Conservation (phyloP, 2,888 invertebrate species). For the Lissonota sp. region DNA sequence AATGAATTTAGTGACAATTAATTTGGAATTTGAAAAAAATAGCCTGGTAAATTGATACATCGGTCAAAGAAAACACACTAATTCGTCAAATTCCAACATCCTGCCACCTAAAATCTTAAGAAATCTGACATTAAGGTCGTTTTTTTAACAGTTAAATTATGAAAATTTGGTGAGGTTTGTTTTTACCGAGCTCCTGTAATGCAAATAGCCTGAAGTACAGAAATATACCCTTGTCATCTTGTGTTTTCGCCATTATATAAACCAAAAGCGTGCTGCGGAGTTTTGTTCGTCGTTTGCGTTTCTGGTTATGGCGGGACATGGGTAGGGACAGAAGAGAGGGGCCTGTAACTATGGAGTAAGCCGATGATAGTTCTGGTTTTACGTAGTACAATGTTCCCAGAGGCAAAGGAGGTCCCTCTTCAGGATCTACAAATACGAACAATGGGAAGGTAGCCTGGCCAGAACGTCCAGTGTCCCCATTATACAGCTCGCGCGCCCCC, state of each 20-base stretch:
- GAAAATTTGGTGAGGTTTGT: no score
- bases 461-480: conserved; percentile 75
- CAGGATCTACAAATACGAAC: conserved; percentile 71
- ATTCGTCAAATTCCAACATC: no score
- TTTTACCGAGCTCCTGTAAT: no score
- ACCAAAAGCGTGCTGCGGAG: conserved; percentile 2
- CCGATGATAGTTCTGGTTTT: conserved; percentile 37
- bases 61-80: no score
- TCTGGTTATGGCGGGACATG: conserved; percentile 35
- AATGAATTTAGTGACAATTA: no score
- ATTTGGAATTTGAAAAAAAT: no score
- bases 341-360: conserved; percentile 30
- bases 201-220: no score
- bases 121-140: no score
- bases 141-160: no score
- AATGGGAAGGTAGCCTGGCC: conserved; percentile 74
- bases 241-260: conserved; percentile 7
- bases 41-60: no score
- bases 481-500: conserved; percentile 82
- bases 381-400: conserved; percentile 57
- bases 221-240: neutral
- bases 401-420: conserved; percentile 53
- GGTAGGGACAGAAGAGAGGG: conserved; percentile 31
- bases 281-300: conserved; percentile 46
- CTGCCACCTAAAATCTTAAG: no score